Evolutionary conservation across 35 echinoderm and acorn worm species (phyloP).

Genomic region (Holothuria glaberrima): DNA sequence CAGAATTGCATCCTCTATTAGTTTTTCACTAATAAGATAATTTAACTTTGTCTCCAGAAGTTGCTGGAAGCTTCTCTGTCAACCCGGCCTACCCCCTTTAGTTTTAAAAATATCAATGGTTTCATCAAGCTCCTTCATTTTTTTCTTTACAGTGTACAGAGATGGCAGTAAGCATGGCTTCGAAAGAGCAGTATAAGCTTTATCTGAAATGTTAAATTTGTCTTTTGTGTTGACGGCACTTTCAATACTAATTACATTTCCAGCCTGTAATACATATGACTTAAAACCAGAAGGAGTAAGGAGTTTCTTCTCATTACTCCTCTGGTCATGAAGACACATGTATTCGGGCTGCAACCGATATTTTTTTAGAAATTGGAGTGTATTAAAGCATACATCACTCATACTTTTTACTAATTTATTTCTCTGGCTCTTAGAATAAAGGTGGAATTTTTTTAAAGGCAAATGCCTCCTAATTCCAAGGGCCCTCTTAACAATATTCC

Average conservation of each 20-base stretch:
- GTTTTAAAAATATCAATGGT: background rate
- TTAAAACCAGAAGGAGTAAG: conserved; percentile 1
- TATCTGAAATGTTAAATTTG: conserved; percentile 41
- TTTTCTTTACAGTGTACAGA: conserved; percentile 12
- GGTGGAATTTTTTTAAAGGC: background rate
- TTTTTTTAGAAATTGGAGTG: background rate
- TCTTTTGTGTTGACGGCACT: conserved; percentile 21
- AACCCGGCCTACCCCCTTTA: background rate
- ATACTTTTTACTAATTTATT: background rate
- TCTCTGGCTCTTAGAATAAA: background rate
- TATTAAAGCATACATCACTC: background rate
- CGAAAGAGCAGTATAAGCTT: conserved; percentile 10
- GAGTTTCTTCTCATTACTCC: background rate
- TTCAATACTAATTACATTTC: background rate
- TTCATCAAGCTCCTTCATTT: conserved; percentile 21
- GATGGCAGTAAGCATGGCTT: conserved; percentile 33
- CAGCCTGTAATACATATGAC: background rate
- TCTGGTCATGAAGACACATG: background rate
- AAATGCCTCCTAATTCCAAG: background rate
- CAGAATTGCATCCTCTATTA: conserved; percentile 22
- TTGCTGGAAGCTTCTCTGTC: conserved; percentile 29
- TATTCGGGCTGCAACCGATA: background rate
- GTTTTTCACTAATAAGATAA: background rate
- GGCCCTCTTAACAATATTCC: background rate
- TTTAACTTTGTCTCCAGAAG: conserved; percentile 38